Conservation (phyloP, 2,113 vertebrate species). For the Azemiops feae region DNA sequence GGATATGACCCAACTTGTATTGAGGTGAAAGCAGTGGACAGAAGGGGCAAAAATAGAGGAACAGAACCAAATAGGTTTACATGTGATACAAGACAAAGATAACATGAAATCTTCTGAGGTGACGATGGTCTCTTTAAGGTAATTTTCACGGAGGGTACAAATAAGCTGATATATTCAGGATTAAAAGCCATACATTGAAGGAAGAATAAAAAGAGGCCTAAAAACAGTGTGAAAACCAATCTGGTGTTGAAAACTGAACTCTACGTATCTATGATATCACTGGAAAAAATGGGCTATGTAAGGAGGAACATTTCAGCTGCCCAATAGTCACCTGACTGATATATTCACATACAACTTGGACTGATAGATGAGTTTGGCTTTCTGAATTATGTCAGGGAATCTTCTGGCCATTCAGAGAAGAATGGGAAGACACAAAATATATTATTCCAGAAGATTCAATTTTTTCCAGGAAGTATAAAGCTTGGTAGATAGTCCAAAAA, state of each 20-base stretch:
- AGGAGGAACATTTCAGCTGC: not conserved
- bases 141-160: not conserved
- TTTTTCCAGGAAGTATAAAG: not conserved
- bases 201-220: not conserved
- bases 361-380: not conserved
- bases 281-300: not conserved
- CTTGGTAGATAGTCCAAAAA: not conserved
- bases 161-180: not conserved
- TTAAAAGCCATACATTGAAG: not conserved
- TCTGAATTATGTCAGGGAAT: not conserved
- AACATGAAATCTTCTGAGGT: not conserved
- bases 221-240: not conserved
- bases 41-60: not conserved
- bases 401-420: not conserved
- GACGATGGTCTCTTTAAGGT: not conserved
- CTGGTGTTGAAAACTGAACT: not conserved
- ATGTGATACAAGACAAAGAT: not conserved
- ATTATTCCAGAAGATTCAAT: not conserved
- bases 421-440: not conserved
- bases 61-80: not conserved
- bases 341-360: not conserved
- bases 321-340: not conserved
- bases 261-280: not conserved
- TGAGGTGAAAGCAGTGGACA: not conserved
- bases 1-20: not conserved